phyloP scores from a whole-genome alignment of 2,113 vertebrate species.

The Anas platyrhynchos region DNA sequence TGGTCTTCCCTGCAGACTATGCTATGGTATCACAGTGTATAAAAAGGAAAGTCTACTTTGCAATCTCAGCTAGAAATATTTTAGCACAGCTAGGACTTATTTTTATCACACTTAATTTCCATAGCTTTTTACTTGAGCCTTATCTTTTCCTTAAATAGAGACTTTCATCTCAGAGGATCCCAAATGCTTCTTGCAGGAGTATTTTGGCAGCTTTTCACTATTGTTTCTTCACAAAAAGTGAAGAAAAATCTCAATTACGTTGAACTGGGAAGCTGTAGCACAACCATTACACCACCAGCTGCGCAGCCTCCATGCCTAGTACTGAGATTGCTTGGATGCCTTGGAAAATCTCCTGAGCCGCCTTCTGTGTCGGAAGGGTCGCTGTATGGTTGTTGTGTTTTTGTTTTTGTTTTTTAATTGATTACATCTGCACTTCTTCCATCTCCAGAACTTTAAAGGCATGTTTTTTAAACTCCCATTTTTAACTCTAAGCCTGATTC shows the following conservation, averaged over 20 bases:
- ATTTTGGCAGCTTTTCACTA: constrained; percentile 31
- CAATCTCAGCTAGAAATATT: constrained; percentile 38
- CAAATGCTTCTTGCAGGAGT: constrained; percentile 13
- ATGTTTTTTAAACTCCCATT: not conserved
- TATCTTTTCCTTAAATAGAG: constrained; percentile 42
- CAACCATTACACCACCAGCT: not conserved
- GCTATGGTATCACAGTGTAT: not conserved
- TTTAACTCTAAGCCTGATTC: not conserved
- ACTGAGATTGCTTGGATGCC: rapidly evolving
- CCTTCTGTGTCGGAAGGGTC: not conserved
- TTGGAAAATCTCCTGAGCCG: not conserved
- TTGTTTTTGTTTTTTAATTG: not conserved
- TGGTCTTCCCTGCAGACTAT: not conserved
- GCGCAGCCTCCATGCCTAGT: rapidly evolving
- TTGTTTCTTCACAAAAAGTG: constrained; percentile 29
- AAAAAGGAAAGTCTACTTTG: not conserved
- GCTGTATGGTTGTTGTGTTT: not conserved
- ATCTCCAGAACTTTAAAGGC: not conserved
- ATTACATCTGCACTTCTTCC: not conserved
- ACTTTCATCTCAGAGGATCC: constrained; percentile 43
- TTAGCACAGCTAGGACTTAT: constrained; percentile 26
- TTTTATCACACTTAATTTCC: constrained; percentile 42
- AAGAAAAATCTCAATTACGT: not conserved
- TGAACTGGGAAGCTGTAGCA: not conserved
- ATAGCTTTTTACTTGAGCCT: constrained; percentile 24